These are phyloP conservation scores for Apodemia hepburni DNA, from an alignment of 2,888 invertebrate genomes.

Conservation along the genomic window DNA sequence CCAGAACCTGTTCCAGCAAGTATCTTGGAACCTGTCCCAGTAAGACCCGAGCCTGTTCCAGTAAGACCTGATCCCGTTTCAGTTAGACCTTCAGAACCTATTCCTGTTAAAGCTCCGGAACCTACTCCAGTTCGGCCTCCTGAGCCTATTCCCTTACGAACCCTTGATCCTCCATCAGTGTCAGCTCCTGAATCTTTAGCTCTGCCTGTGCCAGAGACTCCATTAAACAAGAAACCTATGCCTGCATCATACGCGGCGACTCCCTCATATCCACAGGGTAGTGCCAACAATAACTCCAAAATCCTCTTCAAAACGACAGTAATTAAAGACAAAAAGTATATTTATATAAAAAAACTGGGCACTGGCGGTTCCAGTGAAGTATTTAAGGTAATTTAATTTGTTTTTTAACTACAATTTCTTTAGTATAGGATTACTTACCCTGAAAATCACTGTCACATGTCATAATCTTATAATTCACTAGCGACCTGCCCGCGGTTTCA, in stretches of 20 bases:
- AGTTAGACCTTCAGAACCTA: neutral
- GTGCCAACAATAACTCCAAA: slow-evolving; percentile 48
- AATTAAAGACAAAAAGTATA: slow-evolving; percentile 87
- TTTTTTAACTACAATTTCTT: neutral
- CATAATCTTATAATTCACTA: too few species aligned
- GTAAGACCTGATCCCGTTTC: neutral
- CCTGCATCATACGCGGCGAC: slow-evolving; percentile 56
- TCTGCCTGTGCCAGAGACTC: slow-evolving; percentile 52
- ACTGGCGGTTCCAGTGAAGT: slow-evolving; percentile 96
- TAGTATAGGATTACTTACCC: too few species aligned
- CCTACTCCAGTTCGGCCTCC: neutral
- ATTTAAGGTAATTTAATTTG: slow-evolving; percentile 65
- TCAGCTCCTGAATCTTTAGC: slow-evolving; percentile 17
- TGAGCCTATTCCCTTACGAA: slow-evolving; percentile 19
- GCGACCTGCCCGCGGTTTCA: too few species aligned
- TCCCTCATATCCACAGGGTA: slow-evolving; percentile 66
- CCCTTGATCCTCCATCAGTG: slow-evolving; percentile 20
- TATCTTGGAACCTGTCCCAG: neutral
- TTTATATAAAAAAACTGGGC: slow-evolving; percentile 88
- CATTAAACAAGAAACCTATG: slow-evolving; percentile 49
- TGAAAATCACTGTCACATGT: too few species aligned
- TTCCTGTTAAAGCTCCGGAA: neutral
- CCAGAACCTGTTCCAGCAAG: neutral
- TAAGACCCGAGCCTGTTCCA: too few species aligned
- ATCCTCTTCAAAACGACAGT: slow-evolving; percentile 70